Evolutionary conservation across 2,797 vertebrate genomes (phyloP).

Genomic region (Phoxinus dragarum): DNA sequence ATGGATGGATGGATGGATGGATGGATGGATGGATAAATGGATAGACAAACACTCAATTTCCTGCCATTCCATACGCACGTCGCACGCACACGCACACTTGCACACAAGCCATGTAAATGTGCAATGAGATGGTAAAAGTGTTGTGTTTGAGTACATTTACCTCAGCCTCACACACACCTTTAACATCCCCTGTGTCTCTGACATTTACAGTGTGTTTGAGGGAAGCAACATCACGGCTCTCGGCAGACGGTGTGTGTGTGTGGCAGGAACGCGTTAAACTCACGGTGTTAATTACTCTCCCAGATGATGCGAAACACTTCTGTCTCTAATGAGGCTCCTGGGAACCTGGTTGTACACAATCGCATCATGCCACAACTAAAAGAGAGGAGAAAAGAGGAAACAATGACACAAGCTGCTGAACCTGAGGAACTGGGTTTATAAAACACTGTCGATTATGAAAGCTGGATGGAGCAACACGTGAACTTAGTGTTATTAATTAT

Average conservation of each 20-base stretch:
- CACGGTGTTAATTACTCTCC: slow-evolving; percentile 54
- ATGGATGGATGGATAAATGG: too few relatives aligned
- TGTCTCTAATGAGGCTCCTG: slow-evolving; percentile 54
- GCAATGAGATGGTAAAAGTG: neutral
- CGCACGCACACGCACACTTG: neutral
- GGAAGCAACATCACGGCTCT: slow-evolving; percentile 13
- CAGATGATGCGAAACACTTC: slow-evolving; percentile 48
- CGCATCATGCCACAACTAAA: slow-evolving; percentile 13
- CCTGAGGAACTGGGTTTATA: neutral
- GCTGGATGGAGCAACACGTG: neutral
- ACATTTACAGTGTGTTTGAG: slow-evolving; percentile 25
- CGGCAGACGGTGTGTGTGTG: neutral
- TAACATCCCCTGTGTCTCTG: slow-evolving; percentile 2
- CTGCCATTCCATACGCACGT: too few relatives aligned
- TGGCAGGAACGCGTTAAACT: slow-evolving; percentile 32
- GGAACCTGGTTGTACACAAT: slow-evolving; percentile 43
- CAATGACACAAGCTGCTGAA: neutral
- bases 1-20: too few relatives aligned
- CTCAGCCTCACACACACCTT: neutral
- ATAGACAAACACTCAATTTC: too few relatives aligned
- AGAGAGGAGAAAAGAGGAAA: neutral
- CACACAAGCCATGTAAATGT: neutral
- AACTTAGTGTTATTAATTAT: neutral
- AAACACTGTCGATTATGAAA: neutral
- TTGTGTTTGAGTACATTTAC: neutral